phyloP scores from a whole-genome alignment of 2,888 invertebrate species.

The Drosophila rellima region DNA sequence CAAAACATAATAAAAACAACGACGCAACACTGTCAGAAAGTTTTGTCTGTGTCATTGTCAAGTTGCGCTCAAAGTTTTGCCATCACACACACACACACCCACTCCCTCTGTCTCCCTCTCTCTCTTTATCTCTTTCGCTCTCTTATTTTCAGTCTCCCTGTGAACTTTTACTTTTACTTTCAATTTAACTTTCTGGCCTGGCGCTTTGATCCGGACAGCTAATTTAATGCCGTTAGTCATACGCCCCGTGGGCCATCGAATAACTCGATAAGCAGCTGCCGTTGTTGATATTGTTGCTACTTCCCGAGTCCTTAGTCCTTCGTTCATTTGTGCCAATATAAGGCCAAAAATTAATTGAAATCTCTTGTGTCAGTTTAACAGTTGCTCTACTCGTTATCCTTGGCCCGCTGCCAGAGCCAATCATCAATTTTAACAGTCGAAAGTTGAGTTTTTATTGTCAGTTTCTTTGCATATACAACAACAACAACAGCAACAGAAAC shows the following conservation, averaged over 20 bases:
- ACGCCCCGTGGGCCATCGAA: constrained; percentile 56
- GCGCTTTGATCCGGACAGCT: constrained; percentile 60
- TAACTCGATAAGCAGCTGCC: constrained; percentile 10
- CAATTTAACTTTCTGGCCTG: constrained; percentile 75
- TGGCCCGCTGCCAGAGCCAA: constrained; percentile 51
- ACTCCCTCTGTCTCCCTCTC: not conserved
- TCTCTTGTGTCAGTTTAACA: constrained; percentile 51
- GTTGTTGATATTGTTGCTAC: not conserved
- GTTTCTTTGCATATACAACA: constrained; percentile 15
- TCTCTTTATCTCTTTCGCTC: not conserved
- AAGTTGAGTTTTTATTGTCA: constrained; percentile 50
- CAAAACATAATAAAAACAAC: constrained; percentile 69
- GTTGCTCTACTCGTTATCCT: constrained; percentile 28
- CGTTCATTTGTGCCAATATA: constrained; percentile 64
- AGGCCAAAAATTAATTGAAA: constrained; percentile 74
- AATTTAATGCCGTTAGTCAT: constrained; percentile 70
- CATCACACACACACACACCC: constrained; percentile 1
- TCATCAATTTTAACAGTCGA: constrained; percentile 73
- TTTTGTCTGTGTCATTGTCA: constrained; percentile 76
- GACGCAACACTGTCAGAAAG: constrained; percentile 67
- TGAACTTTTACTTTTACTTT: constrained; percentile 80
- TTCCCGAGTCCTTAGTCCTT: constrained; percentile 40
- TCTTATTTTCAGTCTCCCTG: constrained; percentile 32
- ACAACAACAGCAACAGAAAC: constrained; percentile 4
- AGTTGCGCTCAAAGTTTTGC: constrained; percentile 71